These are phyloP conservation scores for Syrrhaptes paradoxus DNA, from an alignment of 2,113 vertebrate genomes.

Conservation along the genomic window DNA sequence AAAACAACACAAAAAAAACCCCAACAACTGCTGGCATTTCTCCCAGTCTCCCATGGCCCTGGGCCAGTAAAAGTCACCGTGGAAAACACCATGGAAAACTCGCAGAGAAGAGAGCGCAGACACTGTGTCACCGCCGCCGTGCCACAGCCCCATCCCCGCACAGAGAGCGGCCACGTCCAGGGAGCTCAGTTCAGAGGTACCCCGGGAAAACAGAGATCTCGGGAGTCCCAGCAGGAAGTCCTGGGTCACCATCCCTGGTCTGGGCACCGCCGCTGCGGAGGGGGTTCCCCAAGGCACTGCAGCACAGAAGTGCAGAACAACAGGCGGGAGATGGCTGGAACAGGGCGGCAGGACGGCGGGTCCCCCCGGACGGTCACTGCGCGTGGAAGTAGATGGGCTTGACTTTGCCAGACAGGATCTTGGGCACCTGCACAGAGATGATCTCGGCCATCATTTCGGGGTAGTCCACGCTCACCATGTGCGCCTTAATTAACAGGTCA, in stretches of 20 bases:
- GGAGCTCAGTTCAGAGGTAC: slow-evolving; percentile 23
- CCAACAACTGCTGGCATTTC: not conserved
- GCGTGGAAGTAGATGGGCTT: slow-evolving; percentile 97
- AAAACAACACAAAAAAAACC: not conserved
- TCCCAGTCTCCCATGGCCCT: not conserved
- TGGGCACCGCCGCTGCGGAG: not conserved
- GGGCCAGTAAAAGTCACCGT: slow-evolving; percentile 29
- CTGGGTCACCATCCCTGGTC: not conserved
- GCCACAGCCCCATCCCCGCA: not conserved
- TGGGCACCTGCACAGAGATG: slow-evolving; percentile 98
- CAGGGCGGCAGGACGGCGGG: not conserved
- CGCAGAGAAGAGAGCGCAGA: slow-evolving; percentile 8
- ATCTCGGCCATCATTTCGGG: slow-evolving; percentile 99
- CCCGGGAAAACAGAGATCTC: not conserved
- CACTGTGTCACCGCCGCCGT: not conserved
- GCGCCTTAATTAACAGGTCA: slow-evolving; percentile 94
- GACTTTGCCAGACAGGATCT: slow-evolving; percentile 96
- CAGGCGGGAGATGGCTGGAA: slow-evolving; percentile 67
- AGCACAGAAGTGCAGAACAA: slow-evolving; percentile 71
- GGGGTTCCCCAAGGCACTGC: slow-evolving; percentile 81
- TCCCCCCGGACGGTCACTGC: slow-evolving; percentile 59
- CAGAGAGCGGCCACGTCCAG: not conserved
- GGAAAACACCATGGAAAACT: slow-evolving; percentile 37
- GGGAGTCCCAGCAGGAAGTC: slow-evolving; percentile 36
- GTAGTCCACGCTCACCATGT: slow-evolving; percentile 95